Conservation (phyloP, 2,888 invertebrate genomes). For the Tuberolachnus salignus region DNA sequence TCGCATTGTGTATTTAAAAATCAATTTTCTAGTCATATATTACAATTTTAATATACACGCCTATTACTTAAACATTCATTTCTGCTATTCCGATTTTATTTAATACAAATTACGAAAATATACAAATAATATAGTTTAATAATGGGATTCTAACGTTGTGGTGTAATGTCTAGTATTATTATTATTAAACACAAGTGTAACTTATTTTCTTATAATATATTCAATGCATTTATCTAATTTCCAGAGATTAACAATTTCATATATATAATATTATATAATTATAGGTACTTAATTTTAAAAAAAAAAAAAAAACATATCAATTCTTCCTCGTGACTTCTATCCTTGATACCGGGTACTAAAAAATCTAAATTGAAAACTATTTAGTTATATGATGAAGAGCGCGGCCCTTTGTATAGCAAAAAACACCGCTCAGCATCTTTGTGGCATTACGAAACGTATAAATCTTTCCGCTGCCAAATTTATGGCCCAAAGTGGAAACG, state of each 20-base stretch:
- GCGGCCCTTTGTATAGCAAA: conserved; percentile 12
- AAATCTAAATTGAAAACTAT: conserved; percentile 30
- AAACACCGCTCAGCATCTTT: conserved; percentile 31
- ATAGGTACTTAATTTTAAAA: conserved; percentile 19
- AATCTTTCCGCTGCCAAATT: conserved; percentile 53
- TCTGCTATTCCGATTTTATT: too few relatives aligned
- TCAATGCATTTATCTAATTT: neutral
- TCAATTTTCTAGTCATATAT: too few relatives aligned
- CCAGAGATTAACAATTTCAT: too few relatives aligned
- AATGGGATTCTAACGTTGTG: too few relatives aligned
- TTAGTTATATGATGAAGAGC: neutral
- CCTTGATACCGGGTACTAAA: too few relatives aligned
- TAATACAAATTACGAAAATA: too few relatives aligned
- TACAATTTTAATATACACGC: too few relatives aligned
- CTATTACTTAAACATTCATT: too few relatives aligned
- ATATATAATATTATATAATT: neutral
- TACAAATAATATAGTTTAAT: neutral
- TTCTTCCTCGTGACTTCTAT: neutral
- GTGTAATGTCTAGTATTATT: too few relatives aligned
- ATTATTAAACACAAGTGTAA: too few relatives aligned
- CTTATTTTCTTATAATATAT: neutral
- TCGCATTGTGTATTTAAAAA: neutral
- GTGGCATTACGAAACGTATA: conserved; percentile 37
- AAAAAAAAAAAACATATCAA: neutral
- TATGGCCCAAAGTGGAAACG: conserved; percentile 40